Evolutionary conservation across 2,113 vertebrate genomes (phyloP).

Genomic region (Stigmatopora argus): DNA sequence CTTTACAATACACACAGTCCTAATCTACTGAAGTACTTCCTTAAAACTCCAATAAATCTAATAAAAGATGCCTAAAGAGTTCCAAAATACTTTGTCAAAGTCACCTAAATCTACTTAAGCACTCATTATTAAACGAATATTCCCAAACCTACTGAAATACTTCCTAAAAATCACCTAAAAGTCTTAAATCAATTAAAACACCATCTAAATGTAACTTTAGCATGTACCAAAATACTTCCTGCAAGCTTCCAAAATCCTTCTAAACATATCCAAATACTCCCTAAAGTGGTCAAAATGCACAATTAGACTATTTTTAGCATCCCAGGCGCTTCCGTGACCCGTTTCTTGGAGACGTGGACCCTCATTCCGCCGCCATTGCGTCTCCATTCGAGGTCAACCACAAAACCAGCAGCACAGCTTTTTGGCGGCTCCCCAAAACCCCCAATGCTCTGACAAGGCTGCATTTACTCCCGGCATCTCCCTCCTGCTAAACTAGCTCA

Average conservation of each 20-base stretch:
- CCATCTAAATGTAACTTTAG: not conserved
- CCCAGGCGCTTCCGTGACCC: no score
- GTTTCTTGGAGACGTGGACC: not conserved
- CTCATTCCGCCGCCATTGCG: not conserved
- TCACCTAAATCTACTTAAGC: no score
- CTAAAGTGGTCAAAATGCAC: no score
- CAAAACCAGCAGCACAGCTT: slow-evolving; percentile 3
- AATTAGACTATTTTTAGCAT: no score
- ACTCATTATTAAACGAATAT: not conserved
- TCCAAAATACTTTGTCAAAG: no score
- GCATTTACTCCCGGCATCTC: slow-evolving; percentile 10
- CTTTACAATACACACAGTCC: no score
- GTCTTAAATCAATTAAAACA: not conserved
- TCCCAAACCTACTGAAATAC: not conserved
- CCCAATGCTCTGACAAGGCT: not conserved
- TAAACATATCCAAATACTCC: not conserved
- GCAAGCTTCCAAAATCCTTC: not conserved
- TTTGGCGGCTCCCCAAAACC: slow-evolving; percentile 8
- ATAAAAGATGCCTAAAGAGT: no score
- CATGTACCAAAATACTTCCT: not conserved
- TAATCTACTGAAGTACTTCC: no score
- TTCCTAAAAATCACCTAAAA: not conserved
- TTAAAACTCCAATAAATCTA: no score
- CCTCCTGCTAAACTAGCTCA: not conserved
- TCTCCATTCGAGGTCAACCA: slow-evolving; percentile 2